Evolutionary conservation across 2,888 invertebrate species (phyloP), one percentile per base, ranked within the genome.

Genomic region (Gari tellinella): DNA sequence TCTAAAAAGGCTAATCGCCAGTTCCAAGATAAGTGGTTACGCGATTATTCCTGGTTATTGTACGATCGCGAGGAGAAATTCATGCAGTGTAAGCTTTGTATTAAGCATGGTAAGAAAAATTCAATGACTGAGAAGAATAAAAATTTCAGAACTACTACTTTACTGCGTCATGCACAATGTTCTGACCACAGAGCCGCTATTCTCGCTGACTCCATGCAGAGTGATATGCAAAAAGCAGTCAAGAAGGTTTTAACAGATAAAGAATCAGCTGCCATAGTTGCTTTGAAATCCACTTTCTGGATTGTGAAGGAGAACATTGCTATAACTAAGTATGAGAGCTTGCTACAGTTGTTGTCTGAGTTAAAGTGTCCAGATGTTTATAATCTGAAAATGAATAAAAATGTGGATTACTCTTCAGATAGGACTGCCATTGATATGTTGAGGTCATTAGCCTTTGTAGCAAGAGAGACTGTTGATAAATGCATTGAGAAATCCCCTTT

Each of bases 291-390:
- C 12, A 23, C 31, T 7, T 56, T 43, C 19, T 56, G 56, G 56
- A 41, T 56, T 43, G 56, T 41, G 2, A 5, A 56, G 15, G 41
- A 56, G 19, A 41, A 17, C 15, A 12, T 56, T 17, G 15, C 56
- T 2, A 41, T 56, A n/a, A 21, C 43, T 1, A 56, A 56, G 43
- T 43, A 15, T 43, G 56, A 41, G 7, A 43, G 56, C 21, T n/a
- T 56, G 41, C 10, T 56, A 4, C 41, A 56, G 7, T 17, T 56
- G 23, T 23, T 56, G 21, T 4, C 41, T 5, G 41, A 56, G 17
- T 23, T 68, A 31, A 41, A 68, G 7, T 55, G 61, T 26, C 56
- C 62, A 21, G 15, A 68, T 53, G 38, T 68, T 19, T 19, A 38
- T n/a, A 17, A 55, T 4, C 46, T 68, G 31, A 43, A 62, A 45